Base-by-base conservation (phyloP, 1,140 invertebrate genomes). In the Nilaparvata lugens region DNA sequence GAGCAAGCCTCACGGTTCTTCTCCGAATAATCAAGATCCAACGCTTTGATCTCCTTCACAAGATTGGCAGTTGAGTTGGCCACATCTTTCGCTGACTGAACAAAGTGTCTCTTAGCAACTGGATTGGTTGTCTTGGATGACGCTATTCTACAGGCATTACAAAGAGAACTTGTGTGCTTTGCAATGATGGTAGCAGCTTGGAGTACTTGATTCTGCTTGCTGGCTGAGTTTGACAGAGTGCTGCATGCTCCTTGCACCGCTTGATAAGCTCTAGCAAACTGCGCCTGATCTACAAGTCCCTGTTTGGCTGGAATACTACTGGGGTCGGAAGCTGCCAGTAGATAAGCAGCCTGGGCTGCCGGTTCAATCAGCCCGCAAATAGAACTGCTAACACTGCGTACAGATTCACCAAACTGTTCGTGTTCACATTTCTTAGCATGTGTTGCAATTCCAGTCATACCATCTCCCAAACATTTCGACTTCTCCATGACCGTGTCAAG, bases 1-100 rank as follows among this genome's bases (percentile, higher is more conserved):
- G 87, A 83, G 72, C 92, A 95, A 19, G 81, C 82, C 42, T 81
- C 77, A 2, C 89, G 79, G 70, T 92, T 88, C 18, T 81, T 78
- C 25, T 88, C 83, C 4, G 80, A 83, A 67, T 92, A 94, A 71
- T 95, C 86, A 52, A 83, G 81, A 74, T 97, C 94, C 16, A 95
- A 67, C 4, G 78, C 78, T 77, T 98, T 98, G 62, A 98, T 97
- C 70, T 94, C 90, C 73, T 93, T 94, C 1, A 99, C 95, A 5
- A 99, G 78, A 65, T 84, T 84, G 0, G 95, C 91, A 2, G 97
- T 99, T 3, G 91, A 93, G 74, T 95, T 96, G 19, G 97, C 97
- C 1, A 99, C 94, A 71, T 97, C 93, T 72, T 97, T 97, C 23
- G 95, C 95, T 61, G 93, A 91, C 71, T 98, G 93, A 16, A 99